phyloP scores from a whole-genome alignment of 2,113 vertebrate species.

The Nannobrachium achirus region DNA sequence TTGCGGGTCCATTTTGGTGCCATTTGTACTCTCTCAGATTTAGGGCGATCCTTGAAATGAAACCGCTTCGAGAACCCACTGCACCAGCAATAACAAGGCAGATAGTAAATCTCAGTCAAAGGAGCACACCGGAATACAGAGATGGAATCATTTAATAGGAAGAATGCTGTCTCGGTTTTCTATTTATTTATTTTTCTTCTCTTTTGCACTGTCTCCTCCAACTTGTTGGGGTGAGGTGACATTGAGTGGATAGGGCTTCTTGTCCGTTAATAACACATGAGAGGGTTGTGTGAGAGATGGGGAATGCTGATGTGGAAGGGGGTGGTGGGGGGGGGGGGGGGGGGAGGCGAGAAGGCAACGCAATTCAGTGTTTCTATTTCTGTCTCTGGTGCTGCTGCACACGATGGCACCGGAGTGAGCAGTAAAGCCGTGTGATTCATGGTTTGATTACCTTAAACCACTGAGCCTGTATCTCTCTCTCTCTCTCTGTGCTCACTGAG shows the following conservation, averaged over 20 bases:
- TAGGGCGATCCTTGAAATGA: too few species aligned
- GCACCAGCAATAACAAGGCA: slow-evolving; percentile 50
- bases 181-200: slow-evolving; percentile 46
- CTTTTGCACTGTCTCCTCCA: slow-evolving; percentile 19
- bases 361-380: slow-evolving; percentile 53
- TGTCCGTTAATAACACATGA: slow-evolving; percentile 69
- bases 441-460: slow-evolving; percentile 61
- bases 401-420: slow-evolving; percentile 15
- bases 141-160: slow-evolving; percentile 70
- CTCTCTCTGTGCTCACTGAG: slow-evolving; percentile 10
- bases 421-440: slow-evolving; percentile 50
- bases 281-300: slow-evolving; percentile 41
- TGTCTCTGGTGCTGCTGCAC: slow-evolving; percentile 25
- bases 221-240: slow-evolving; percentile 45
- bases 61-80: too few species aligned
- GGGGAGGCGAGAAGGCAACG: slow-evolving; percentile 47
- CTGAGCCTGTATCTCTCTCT: slow-evolving; percentile 1
- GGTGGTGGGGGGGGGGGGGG: slow-evolving; percentile 31
- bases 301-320: slow-evolving; percentile 49
- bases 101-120: slow-evolving; percentile 57
- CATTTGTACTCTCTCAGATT: too few species aligned
- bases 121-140: slow-evolving; percentile 43
- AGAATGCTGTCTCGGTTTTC: slow-evolving; percentile 43
- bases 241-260: slow-evolving; percentile 53
- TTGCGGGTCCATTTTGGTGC: too few species aligned